phyloP scores from a whole-genome alignment of 2,888 invertebrate genomes.

The Drosophila antonietae region DNA sequence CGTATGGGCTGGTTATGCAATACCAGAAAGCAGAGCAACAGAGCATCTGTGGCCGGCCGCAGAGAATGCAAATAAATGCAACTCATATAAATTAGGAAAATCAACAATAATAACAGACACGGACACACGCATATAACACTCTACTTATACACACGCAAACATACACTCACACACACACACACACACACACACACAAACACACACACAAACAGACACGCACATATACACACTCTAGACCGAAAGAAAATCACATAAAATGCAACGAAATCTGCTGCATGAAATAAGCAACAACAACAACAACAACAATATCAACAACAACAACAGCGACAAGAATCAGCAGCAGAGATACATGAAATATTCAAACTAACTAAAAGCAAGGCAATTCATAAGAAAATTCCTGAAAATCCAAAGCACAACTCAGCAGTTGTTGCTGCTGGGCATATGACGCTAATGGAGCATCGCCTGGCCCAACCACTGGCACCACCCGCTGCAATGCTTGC shows the following conservation, averaged over 20 bases:
- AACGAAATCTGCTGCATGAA: conserved; percentile 61
- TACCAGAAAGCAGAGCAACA: conserved; percentile 22
- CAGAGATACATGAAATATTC: conserved; percentile 62
- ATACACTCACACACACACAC: conserved; percentile 12
- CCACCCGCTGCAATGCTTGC: conserved; percentile 40
- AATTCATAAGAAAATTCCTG: conserved; percentile 56
- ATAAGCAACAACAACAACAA: conserved; percentile 38
- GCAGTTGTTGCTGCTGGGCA: conserved; percentile 44
- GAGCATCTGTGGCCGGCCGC: conserved; percentile 49
- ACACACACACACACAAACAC: conserved; percentile 9
- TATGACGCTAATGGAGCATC: conserved; percentile 70
- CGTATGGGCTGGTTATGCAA: conserved; percentile 38
- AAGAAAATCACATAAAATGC: conserved; percentile 71
- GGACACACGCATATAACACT: conserved; percentile 5
- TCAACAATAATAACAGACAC: conserved; percentile 47
- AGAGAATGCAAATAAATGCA: conserved; percentile 62
- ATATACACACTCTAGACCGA: conserved; percentile 26
- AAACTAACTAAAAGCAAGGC: conserved; percentile 64
- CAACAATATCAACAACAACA: conserved; percentile 22
- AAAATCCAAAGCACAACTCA: conserved; percentile 51
- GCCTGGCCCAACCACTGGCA: conserved; percentile 43
- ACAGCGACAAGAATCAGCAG: conserved; percentile 40
- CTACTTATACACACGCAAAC: neutral
- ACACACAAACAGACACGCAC: conserved; percentile 8
- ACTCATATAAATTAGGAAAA: conserved; percentile 60